Base-by-base conservation (phyloP, 2,113 vertebrate genomes). In the Callorhinus ursinus region DNA sequence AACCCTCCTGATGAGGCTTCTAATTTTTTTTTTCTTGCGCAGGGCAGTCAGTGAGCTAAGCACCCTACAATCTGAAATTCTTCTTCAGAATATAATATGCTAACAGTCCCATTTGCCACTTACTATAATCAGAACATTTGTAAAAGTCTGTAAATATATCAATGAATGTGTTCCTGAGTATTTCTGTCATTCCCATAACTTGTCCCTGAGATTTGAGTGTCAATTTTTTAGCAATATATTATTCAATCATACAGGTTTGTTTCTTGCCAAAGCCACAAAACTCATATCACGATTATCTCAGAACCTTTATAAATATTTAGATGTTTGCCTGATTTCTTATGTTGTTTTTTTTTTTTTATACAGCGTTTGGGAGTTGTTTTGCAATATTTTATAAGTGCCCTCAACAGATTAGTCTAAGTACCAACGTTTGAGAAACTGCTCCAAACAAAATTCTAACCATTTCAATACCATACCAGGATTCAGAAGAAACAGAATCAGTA, bases 61-160 rank as follows among this genome's bases (percentile, higher is more conserved):
- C 4, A 93, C 87, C 14, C 71, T 81, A 65, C 4, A 95, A n/a
- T 36, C 36, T 61, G 53, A 12, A 90, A 93, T 97, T 88, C 5
- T 4, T 39, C 1, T 46, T 94, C 74, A 96, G 28, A 97, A 98
- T 97, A 92, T 93, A 95, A 24, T 85, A 77, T 89, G 24, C 2
- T 26, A 71, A 71, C 74, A 92, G 42, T 90, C 51, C 16, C 26
- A 95, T 7, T 16, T 1, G 19, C 7, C 13, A 71, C 22, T 6
- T 61, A 53, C 0, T 51, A 26, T 31, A 77, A 11, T 77, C 76
- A 84, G 49, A 96, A 51, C 9, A 31, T 86, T 65, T 53, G 4
- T 51, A 82, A 65, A 81, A 71, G 14, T 39, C 1, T 4, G 36
- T 15, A 4, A 42, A 1, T 28, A 21, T 33, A 28, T 67, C 22